Percentiles rank a stretch among this genome's conserved stretches.
phyloP scores from a whole-genome alignment of 2,113 vertebrate genomes.

The Passer montanus region DNA sequence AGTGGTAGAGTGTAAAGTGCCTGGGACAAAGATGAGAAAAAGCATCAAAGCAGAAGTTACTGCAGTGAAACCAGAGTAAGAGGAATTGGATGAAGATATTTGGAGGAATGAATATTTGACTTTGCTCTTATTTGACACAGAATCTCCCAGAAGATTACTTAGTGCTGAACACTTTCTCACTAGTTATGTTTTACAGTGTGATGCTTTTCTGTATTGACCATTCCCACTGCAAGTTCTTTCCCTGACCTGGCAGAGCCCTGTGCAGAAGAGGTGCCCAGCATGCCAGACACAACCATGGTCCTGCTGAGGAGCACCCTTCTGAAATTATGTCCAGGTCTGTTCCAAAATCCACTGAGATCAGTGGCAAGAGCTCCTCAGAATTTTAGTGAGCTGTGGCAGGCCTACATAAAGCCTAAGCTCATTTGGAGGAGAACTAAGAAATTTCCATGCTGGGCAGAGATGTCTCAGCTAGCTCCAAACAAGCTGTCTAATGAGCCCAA shows the following conservation, averaged over 20 bases:
- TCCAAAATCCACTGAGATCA: neutral
- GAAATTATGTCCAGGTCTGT: neutral
- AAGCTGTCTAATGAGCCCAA: slow-evolving; percentile 21
- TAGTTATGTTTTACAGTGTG: neutral
- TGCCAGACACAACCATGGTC: rapidly evolving
- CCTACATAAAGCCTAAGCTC: neutral
- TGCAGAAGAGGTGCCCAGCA: neutral
- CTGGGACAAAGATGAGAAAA: neutral
- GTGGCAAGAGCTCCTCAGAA: neutral
- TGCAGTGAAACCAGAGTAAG: neutral
- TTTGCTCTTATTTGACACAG: neutral
- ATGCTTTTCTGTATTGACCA: neutral
- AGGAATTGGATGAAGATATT: neutral
- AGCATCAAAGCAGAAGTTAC: neutral
- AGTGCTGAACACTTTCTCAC: neutral
- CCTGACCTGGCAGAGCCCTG: neutral
- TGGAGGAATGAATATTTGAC: neutral
- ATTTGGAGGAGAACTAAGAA: neutral
- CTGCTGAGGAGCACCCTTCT: neutral
- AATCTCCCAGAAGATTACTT: neutral
- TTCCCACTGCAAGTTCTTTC: neutral
- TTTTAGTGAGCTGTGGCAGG: neutral
- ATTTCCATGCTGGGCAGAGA: slow-evolving; percentile 14
- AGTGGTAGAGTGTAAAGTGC: neutral
- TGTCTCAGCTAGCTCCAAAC: neutral